Evolutionary conservation across 2,113 vertebrate species (phyloP), one percentile per base, ranked within the genome.

Genomic region (Phyllostomus discolor): DNA sequence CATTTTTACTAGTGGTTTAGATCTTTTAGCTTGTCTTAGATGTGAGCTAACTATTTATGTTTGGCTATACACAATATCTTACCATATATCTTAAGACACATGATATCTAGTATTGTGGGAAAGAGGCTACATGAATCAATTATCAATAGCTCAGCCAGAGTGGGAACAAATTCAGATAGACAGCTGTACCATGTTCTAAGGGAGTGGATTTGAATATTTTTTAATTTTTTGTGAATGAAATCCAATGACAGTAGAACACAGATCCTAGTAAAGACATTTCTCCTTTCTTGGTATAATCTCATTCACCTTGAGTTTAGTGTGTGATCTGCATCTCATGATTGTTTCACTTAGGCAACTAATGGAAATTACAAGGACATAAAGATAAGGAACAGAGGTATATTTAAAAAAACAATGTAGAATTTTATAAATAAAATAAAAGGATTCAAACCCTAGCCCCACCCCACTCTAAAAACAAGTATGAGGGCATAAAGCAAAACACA

Each of bases 331-430:
- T 76, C 81, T 82, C 75, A 72, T 86, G 62, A 72, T 33, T 78
- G 4, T 88, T 90, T 94, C 46, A 52, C 43, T 88, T 57, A 87
- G 66, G 33, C 17, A 91, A 88, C 59, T 54, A 85, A 41, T 93
- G 64, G 59, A 88, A 88, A 81, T 91, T 69, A 86, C 17, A 84
- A 95, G 64, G 50, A 28, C 26, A 89, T 33, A 66, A 72, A 89
- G 46, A 79, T 24, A 73, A 89, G 79, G 64, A 89, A 75, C 16
- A 75, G 86, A 82, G 20, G 17, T 84, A 11, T 50, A 76, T 41
- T 86, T 90, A n/a, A 94, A 69, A 69, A 97, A 97, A 72, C 31
- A 64, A 50, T 43, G 46, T 66, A 19, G 48, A 64, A 73, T 91
- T 70, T 41, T 70, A 43, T 28, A 14, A 82, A 59, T 89, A 75